Evolutionary conservation across 1,140 invertebrate species (phyloP).

Genomic region (Druon quercuslanigerum): DNA sequence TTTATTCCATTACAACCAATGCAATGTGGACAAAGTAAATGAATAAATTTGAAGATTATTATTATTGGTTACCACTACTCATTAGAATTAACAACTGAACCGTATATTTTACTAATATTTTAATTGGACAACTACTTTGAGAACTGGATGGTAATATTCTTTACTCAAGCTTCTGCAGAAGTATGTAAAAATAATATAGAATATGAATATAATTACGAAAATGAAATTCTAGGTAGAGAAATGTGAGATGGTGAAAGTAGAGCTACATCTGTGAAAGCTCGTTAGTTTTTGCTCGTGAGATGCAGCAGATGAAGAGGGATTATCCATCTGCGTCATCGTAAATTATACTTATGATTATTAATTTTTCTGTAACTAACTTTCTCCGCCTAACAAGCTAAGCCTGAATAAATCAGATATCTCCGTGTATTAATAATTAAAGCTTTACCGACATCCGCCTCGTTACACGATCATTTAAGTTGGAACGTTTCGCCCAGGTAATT

Average conservation of each 20-base stretch:
- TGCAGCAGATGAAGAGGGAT: slow-evolving; percentile 12
- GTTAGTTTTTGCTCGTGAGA: background rate
- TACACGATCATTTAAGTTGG: slow-evolving; percentile 41
- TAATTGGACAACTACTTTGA: no score
- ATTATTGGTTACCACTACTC: no score
- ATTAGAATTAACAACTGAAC: no score
- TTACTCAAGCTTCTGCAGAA: no score
- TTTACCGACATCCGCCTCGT: slow-evolving; percentile 25
- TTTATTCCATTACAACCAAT: no score
- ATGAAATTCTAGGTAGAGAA: background rate
- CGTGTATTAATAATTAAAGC: slow-evolving; percentile 47
- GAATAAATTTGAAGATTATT: no score
- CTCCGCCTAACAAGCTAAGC: slow-evolving; percentile 3
- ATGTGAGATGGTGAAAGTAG: background rate
- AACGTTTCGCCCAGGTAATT: slow-evolving; percentile 41
- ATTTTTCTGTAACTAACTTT: background rate
- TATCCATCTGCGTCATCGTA: slow-evolving; percentile 6
- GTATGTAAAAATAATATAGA: background rate
- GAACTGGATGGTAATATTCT: no score
- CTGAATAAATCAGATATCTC: background rate
- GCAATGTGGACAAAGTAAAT: no score
- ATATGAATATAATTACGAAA: background rate
- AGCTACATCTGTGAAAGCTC: slow-evolving; percentile 18
- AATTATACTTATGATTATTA: background rate
- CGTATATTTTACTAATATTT: no score